Evolutionary conservation across 64 coral and sea anemone species (phyloP).

Genomic region (Trachythela sp.): DNA sequence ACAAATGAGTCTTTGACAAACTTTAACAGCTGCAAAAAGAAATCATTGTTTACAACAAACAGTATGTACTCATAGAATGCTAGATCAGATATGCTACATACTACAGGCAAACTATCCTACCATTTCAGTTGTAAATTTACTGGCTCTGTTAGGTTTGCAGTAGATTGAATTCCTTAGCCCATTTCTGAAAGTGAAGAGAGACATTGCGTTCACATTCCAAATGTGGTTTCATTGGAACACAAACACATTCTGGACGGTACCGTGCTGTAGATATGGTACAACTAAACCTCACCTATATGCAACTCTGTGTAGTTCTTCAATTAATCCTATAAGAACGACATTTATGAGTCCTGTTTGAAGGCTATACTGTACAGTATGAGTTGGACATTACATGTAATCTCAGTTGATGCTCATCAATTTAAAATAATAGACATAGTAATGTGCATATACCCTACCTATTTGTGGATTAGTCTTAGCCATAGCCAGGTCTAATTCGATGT

Average conservation of each 20-base stretch:
- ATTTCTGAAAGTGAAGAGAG: constrained; percentile 54
- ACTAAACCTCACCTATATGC: constrained; percentile 59
- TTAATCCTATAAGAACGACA: constrained; percentile 46
- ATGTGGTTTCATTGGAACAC: background rate
- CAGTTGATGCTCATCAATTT: too few species aligned
- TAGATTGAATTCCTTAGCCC: constrained; percentile 87
- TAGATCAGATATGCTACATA: background rate
- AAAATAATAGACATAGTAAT: background rate
- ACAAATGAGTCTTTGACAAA: constrained; percentile 59
- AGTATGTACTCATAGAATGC: too few species aligned
- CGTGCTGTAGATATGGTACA: background rate
- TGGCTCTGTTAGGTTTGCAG: constrained; percentile 76
- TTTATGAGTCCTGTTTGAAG: background rate
- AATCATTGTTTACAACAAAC: too few species aligned
- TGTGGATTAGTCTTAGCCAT: constrained; percentile 65
- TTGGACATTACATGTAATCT: too few species aligned
- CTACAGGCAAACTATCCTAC: constrained; percentile 29
- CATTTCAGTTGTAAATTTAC: constrained; percentile 55
- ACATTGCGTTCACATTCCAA: background rate
- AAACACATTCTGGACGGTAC: background rate
- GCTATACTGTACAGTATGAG: too few species aligned
- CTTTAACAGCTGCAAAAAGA: constrained; percentile 53
- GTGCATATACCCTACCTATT: constrained; percentile 51
- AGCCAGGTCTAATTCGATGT: constrained; percentile 78
- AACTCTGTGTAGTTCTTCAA: constrained; percentile 82